Base-by-base conservation (phyloP, 2,797 vertebrate species). In the Eleutherodactylus coqui region DNA sequence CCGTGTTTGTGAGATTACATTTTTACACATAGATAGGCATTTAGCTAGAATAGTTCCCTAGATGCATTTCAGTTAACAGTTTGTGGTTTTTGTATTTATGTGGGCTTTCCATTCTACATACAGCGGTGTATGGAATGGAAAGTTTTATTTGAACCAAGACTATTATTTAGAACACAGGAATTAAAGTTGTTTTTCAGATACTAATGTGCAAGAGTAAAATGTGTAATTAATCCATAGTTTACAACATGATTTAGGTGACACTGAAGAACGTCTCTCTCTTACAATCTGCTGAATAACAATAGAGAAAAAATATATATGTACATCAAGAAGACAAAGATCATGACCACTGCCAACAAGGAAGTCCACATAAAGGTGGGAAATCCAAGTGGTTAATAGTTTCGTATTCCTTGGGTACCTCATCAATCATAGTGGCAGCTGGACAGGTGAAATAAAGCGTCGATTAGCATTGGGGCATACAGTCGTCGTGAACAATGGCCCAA, bases 41-140 rank as follows among this genome's bases (percentile, higher is more conserved):
- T 81, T 81, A 82, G 80, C 80, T 55, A 55, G 67, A 82, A 82
- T 73, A n/a, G 80, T 82, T 72, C 47, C 80, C 80, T 58, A 38
- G 81, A 73, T 83, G 36, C 36, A 82, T 53, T 70, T 27, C 67
- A 73, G 21, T 83, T 83, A 53, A 73, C 69, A 72, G 49, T 73
- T 82, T 73, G 5, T 41, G 36, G 34, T 32, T 45, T n/a, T 19
- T 10, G 60, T 49, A 64, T 75, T 13, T 82, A 17, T 82, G 27
- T 82, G n/a, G 4, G 3, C 32, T 72, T 69, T 14, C 10, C 55
- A n/a, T 69, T 75, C 45, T 51, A 4, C 21, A 24, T 32, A 24
- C 29, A 24, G 13, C 3, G n/a, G 9, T 75, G 7, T 8, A 36
- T 5, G 21, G 1, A 55, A n/a, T 7, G 14, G 1, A 77, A 55